Percentiles rank a stretch among this genome's conserved stretches.
These are phyloP conservation scores for Harpagifer antarcticus DNA, from an alignment of 2,797 vertebrate species.

Conservation along the genomic window DNA sequence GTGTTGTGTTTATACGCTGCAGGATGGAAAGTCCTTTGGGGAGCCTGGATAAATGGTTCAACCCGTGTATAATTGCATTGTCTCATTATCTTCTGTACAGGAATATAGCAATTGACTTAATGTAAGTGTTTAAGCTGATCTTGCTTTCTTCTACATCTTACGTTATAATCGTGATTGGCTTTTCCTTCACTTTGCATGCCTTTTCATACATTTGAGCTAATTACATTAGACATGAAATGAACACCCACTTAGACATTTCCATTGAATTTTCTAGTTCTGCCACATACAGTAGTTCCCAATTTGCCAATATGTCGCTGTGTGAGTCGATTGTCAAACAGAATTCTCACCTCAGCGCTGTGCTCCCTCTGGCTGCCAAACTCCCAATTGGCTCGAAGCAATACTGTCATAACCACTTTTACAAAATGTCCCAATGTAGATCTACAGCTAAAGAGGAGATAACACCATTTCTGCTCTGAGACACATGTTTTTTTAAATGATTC, in stretches of 20 bases:
- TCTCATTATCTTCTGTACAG: constrained; percentile 66
- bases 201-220: constrained; percentile 14
- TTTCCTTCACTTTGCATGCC: constrained; percentile 27
- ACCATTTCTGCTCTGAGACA: constrained; percentile 29
- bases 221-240: constrained; percentile 4
- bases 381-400: constrained; percentile 57
- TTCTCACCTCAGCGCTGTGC: constrained; percentile 28
- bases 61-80: constrained; percentile 67
- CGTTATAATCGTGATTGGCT: constrained; percentile 27
- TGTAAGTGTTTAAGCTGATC: constrained; percentile 52
- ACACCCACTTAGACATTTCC: constrained; percentile 25
- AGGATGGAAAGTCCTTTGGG: constrained; percentile 58
- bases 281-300: constrained; percentile 15
- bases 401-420: constrained; percentile 54
- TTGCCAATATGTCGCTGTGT: constrained; percentile 44
- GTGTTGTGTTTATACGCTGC: constrained; percentile 65
- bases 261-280: constrained; percentile 4
- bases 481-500: constrained; percentile 32
- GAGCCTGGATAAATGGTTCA: constrained; percentile 63
- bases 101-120: constrained; percentile 54
- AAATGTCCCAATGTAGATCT: constrained; percentile 54
- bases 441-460: constrained; percentile 37
- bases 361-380: constrained; percentile 44
- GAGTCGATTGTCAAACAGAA: constrained; percentile 53
- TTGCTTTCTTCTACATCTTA: constrained; percentile 18